Conservation (phyloP, 2,888 invertebrate genomes). For the Pristionchus fissidentatus region DNA sequence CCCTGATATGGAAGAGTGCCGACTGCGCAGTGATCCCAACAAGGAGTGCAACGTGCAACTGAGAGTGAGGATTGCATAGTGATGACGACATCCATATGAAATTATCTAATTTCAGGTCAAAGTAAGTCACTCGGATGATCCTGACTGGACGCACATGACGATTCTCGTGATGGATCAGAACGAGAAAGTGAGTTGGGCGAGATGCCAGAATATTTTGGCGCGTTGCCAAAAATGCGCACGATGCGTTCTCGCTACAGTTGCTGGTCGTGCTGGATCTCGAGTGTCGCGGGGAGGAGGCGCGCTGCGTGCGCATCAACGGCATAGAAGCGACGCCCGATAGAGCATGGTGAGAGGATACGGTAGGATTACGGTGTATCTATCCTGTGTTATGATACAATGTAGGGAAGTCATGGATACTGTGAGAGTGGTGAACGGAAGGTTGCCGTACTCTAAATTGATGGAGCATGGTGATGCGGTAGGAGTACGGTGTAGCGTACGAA, state of each 20-base stretch:
- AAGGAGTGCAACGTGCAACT: neutral
- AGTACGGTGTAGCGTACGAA: no score
- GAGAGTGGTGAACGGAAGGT: no score
- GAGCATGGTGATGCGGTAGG: no score
- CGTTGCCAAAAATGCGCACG: neutral
- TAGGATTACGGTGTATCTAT: no score
- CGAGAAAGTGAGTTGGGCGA: neutral
- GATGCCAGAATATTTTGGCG: neutral
- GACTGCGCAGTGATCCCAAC: neutral
- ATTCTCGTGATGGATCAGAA: conserved; percentile 23
- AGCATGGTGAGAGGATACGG: neutral
- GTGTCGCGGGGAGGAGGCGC: conserved; percentile 13
- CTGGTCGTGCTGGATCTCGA: conserved; percentile 11
- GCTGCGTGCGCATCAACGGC: conserved; percentile 27
- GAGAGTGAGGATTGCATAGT: neutral
- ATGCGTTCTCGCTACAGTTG: neutral
- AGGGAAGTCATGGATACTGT: no score
- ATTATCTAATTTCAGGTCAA: neutral
- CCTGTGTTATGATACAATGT: no score
- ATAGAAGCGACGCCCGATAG: neutral
- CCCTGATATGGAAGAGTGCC: conserved; percentile 4
- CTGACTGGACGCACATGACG: conserved; percentile 34
- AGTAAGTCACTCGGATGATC: conserved; percentile 8
- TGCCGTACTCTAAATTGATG: no score
- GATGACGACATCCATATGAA: neutral